A percentile compares a stretch with the other conserved stretches of the same genome.
Conservation (phyloP, 2,888 invertebrate genomes). For the Pantelozetes paolii region DNA sequence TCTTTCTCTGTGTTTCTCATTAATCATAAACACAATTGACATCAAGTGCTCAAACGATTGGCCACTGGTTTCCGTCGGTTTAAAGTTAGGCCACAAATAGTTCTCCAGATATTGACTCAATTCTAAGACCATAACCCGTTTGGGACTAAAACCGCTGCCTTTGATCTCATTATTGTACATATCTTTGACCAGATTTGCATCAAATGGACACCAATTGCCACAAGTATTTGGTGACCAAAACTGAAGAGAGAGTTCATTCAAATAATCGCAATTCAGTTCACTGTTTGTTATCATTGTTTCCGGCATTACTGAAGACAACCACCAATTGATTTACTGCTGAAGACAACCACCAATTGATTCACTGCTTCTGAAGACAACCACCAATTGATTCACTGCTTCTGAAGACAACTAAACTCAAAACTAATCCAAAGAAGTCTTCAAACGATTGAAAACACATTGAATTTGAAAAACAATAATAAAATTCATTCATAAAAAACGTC, state of each 20-base stretch:
- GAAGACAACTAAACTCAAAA: too few species aligned
- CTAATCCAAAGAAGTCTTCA: too few species aligned
- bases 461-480: too few species aligned
- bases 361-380: too few species aligned
- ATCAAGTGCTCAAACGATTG: slow-evolving; percentile 75
- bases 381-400: too few species aligned
- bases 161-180: slow-evolving; percentile 82
- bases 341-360: too few species aligned
- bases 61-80: slow-evolving; percentile 54
- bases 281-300: slow-evolving; percentile 64
- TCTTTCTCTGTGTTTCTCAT: slow-evolving; percentile 95
- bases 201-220: slow-evolving; percentile 56
- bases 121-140: slow-evolving; percentile 80
- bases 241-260: slow-evolving; percentile 85
- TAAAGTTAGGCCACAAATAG: slow-evolving; percentile 93
- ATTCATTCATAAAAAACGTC: too few species aligned
- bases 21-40: slow-evolving; percentile 96
- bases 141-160: slow-evolving; percentile 57
- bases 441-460: too few species aligned
- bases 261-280: slow-evolving; percentile 82
- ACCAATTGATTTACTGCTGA: too few species aligned
- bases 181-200: slow-evolving; percentile 75
- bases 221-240: slow-evolving; percentile 87
- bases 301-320: neutral
- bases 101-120: slow-evolving; percentile 96